These are phyloP conservation scores for Crepidodera aurea DNA, from an alignment of 2,888 invertebrate genomes.

Conservation along the genomic window DNA sequence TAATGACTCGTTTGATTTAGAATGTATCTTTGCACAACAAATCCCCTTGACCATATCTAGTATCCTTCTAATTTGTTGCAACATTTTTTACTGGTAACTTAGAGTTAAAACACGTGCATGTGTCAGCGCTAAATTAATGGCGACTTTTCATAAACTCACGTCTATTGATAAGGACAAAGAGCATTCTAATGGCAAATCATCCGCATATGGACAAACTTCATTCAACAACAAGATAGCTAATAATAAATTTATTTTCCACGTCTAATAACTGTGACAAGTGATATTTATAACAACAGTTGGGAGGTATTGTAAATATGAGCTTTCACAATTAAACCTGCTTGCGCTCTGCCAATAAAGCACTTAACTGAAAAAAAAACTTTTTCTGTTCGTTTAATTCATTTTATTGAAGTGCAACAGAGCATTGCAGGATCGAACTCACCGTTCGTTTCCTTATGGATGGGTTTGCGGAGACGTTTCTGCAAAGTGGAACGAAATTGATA, in stretches of 20 bases:
- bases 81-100: background rate
- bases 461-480: constrained; percentile 9
- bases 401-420: constrained; percentile 20
- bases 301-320: constrained; percentile 32
- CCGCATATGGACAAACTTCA: constrained; percentile 25
- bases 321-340: constrained; percentile 18
- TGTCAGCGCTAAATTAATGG: background rate
- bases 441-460: constrained; percentile 22
- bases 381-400: constrained; percentile 18
- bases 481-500: constrained; percentile 22
- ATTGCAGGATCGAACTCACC: constrained; percentile 13
- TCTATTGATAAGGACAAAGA: constrained; percentile 15
- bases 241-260: constrained; percentile 30
- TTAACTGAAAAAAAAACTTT: constrained; percentile 4
- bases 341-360: constrained; percentile 19
- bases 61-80: background rate
- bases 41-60: background rate
- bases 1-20: no score
- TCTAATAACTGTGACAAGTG: constrained; percentile 27
- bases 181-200: constrained; percentile 18
- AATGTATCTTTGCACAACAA: no score
- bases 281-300: constrained; percentile 34
- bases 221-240: constrained; percentile 21
- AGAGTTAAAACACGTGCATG: background rate
- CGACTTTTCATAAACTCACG: background rate